A percentile compares a stretch with the other conserved stretches of the same genome.
These are phyloP conservation scores for Pseudorhombus dupliciocellatus DNA, from an alignment of 2,113 vertebrate species.

Conservation along the genomic window DNA sequence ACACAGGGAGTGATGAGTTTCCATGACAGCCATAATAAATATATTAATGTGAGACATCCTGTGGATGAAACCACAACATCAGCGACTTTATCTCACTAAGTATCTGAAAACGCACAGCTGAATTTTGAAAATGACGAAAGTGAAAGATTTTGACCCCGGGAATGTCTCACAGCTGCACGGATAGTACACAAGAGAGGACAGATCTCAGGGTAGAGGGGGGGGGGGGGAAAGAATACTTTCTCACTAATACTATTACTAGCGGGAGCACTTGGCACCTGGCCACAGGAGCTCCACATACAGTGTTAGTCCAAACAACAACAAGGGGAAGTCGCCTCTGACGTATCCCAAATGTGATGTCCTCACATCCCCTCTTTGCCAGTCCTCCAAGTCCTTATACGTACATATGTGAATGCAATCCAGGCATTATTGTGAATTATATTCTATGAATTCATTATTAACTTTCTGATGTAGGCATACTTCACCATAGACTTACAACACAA, in stretches of 20 bases:
- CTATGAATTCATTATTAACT: too few relatives aligned
- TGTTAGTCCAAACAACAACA: conserved; percentile 15
- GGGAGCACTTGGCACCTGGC: background rate
- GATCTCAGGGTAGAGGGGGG: background rate
- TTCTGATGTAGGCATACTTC: too few relatives aligned
- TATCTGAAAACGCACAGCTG: background rate
- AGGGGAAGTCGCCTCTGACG: conserved; percentile 4
- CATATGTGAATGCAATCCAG: background rate
- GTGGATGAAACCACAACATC: too few relatives aligned
- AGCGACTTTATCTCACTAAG: background rate
- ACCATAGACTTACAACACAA: too few relatives aligned
- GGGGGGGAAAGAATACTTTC: background rate
- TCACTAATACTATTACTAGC: background rate
- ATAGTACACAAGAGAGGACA: background rate
- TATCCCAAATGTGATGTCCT: background rate
- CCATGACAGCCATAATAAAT: too few relatives aligned
- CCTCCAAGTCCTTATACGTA: background rate
- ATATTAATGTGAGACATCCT: background rate
- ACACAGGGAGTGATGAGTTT: background rate
- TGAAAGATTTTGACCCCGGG: background rate
- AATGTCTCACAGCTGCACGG: background rate
- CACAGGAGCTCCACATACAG: conserved; percentile 10
- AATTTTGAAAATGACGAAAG: background rate
- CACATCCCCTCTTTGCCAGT: background rate
- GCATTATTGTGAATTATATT: background rate